Base-by-base conservation (phyloP, 2,113 vertebrate genomes). In the Hemiscyllium ocellatum region DNA sequence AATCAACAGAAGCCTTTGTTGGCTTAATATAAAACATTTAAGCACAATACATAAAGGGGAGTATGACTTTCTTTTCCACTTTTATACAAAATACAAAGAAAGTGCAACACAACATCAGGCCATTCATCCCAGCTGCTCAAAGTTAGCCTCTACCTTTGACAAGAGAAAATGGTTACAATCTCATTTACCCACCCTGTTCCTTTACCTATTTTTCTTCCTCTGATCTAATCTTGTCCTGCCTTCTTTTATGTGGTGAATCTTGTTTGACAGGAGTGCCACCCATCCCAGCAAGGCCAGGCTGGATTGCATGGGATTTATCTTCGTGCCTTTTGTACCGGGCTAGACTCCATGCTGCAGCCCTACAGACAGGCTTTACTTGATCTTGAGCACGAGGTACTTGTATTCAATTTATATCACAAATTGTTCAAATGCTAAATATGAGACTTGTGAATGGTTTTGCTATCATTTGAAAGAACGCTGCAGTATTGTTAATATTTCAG, bases 331-430 rank as follows among this genome's bases (percentile, higher is more conserved):
- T 99, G 99, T 97, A 99, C 99, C 0, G 99, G 99, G 0, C 97
- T 99, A 10, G 98, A 99, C 97, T 99, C 99, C 0, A 98, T 99
- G 96, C 97, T 99, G 96, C 98, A 99, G 97, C 99, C 99, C 0
- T 99, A 99, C 97, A 98, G 99, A 96, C 99, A 99, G 97, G 98
- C 98, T 2, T 97, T 99, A 17, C 98, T 99, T 96, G 99, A 99
- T 97, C 97, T 99, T 3, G 99, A 99, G 96, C 99, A 99, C 96
- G 99, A 99, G 98, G 99, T 99, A 96, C 97, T 22, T 85, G 22
- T 95, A 78, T 66, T 95, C 94, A 52, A 61, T 3, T 22, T 76
- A 20, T 72, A 76, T 29, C 24, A 33, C 17, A 95, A 33, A 19
- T 72, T 95, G 47, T 24, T 22, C 33, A 3, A 66, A 66, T 15